Conservation (phyloP, 2,888 invertebrate genomes). For the Synanthedon tipuliformis region DNA sequence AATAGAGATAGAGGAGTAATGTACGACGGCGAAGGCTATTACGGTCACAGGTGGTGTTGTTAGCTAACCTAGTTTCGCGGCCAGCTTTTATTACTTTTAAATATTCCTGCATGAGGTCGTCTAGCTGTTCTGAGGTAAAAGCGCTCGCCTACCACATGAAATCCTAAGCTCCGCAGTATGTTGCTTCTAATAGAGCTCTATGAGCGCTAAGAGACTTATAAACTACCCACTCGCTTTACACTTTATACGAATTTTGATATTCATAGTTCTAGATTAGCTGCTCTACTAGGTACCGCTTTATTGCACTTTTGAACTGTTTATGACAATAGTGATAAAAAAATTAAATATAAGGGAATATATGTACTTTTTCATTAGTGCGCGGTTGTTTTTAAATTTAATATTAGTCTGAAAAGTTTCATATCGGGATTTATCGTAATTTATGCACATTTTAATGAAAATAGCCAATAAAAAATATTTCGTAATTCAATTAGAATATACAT, state of each 20-base stretch:
- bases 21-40: conserved; percentile 11
- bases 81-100: conserved; percentile 45
- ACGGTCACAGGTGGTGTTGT: conserved; percentile 45
- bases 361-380: too few species aligned
- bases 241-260: not conserved
- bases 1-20: conserved; percentile 4
- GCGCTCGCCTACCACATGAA: conserved; percentile 11
- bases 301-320: too few species aligned
- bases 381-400: too few species aligned
- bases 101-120: conserved; percentile 22
- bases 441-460: too few species aligned
- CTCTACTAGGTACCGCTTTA: too few species aligned
- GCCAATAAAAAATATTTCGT: too few species aligned
- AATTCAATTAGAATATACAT: too few species aligned
- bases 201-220: conserved; percentile 12
- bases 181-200: conserved; percentile 12
- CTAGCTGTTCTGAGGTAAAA: conserved; percentile 25
- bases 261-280: not conserved
- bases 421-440: too few species aligned
- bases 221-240: not conserved
- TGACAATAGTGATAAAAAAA: too few species aligned
- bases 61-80: conserved; percentile 37
- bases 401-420: too few species aligned
- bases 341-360: too few species aligned
- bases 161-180: conserved; percentile 3